Conservation (phyloP, 2,113 vertebrate genomes). For the Cettia cetti region DNA sequence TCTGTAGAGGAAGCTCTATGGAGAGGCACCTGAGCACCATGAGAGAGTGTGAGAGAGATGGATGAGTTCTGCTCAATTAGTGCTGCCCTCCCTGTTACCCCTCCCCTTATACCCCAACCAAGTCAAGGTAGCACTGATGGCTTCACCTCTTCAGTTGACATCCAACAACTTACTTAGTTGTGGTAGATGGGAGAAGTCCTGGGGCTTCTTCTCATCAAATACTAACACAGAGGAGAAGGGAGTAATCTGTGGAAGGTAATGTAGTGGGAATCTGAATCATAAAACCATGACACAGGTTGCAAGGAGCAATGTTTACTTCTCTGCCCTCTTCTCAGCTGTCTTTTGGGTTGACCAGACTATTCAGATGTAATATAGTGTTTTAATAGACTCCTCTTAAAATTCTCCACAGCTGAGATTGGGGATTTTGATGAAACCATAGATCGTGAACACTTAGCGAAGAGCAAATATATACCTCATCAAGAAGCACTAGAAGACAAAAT, state of each 20-base stretch:
- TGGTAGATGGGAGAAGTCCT: not conserved
- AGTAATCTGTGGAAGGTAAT: not conserved
- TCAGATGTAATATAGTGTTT: not conserved
- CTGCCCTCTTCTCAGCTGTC: not conserved
- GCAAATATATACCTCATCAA: conserved; percentile 95
- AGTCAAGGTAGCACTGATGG: not conserved
- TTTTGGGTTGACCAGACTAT: not conserved
- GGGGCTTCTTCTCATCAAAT: not conserved
- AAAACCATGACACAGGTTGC: not conserved
- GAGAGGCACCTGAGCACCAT: not conserved
- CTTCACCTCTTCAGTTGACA: not conserved
- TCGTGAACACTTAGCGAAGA: conserved; percentile 92
- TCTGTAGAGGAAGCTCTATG: not conserved
- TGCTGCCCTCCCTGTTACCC: not conserved
- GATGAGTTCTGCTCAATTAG: not conserved
- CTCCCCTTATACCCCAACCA: not conserved
- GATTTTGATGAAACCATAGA: conserved; percentile 94
- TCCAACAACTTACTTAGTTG: not conserved
- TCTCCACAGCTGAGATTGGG: conserved; percentile 89
- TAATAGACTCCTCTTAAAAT: conserved; percentile 10
- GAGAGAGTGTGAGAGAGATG: not conserved
- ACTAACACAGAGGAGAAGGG: not conserved
- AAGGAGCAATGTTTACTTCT: not conserved
- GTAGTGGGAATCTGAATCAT: not conserved
- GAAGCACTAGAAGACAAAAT: conserved; percentile 94